phyloP scores from a whole-genome alignment of 2,797 vertebrate genomes.

The Oophaga sylvatica region DNA sequence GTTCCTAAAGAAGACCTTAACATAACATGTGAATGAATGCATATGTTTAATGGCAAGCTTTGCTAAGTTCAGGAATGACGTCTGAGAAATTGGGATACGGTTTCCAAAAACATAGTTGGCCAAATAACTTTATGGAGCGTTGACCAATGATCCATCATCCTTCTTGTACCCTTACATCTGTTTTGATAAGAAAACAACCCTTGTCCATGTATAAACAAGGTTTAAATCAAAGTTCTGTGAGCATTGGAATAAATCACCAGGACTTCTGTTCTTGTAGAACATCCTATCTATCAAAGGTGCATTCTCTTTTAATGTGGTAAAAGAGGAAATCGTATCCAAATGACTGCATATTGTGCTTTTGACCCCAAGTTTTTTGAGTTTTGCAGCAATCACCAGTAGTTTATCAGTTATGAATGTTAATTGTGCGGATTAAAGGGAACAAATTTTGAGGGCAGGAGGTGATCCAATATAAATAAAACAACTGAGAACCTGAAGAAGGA shows the following conservation, averaged over 20 bases:
- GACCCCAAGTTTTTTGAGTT: constrained; percentile 31
- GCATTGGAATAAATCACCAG: constrained; percentile 50
- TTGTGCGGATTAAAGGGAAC: constrained; percentile 36
- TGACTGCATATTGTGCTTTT: constrained; percentile 45
- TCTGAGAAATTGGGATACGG: constrained; percentile 46
- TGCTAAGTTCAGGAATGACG: constrained; percentile 35
- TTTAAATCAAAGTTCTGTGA: constrained; percentile 47
- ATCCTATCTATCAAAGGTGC: constrained; percentile 56
- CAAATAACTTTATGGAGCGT: not conserved
- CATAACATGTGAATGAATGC: constrained; percentile 34
- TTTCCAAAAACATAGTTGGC: constrained; percentile 54
- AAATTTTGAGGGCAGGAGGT: not conserved
- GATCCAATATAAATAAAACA: constrained; percentile 36
- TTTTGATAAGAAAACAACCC: constrained; percentile 54
- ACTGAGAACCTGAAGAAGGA: constrained; percentile 23
- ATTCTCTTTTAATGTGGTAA: constrained; percentile 53
- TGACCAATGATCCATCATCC: constrained; percentile 51
- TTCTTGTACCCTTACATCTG: constrained; percentile 42
- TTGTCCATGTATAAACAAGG: constrained; percentile 41
- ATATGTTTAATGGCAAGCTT: constrained; percentile 48
- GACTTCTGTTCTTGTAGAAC: constrained; percentile 34
- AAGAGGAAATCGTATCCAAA: constrained; percentile 32
- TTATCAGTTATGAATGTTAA: constrained; percentile 46
- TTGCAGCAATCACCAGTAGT: constrained; percentile 40
- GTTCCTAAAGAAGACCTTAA: constrained; percentile 19